A percentile compares a stretch with the other conserved stretches of the same genome.
Evolutionary conservation across 2,797 vertebrate genomes (phyloP).

Genomic region (Amblyraja radiata): DNA sequence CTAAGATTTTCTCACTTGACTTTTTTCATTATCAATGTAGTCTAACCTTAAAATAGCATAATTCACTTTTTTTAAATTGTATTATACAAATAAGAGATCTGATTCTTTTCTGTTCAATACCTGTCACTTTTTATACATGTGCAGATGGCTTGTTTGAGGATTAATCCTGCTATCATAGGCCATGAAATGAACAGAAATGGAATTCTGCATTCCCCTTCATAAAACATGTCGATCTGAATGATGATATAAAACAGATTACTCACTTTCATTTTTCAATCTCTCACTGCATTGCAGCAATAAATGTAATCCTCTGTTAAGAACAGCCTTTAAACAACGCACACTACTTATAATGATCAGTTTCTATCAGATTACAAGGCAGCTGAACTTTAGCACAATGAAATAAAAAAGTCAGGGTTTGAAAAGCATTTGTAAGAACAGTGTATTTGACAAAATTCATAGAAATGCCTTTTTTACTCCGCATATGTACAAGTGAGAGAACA

Average conservation of each 20-base stretch:
- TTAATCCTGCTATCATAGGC: constrained; percentile 33
- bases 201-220: constrained; percentile 17
- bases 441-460: neutral
- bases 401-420: neutral
- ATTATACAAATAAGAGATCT: neutral
- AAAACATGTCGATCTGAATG: constrained; percentile 31
- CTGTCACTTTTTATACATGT: constrained; percentile 5
- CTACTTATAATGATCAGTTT: neutral
- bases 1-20: neutral
- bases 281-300: constrained; percentile 13
- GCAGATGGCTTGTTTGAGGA: neutral
- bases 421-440: neutral
- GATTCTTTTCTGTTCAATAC: neutral
- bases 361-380: constrained; percentile 29
- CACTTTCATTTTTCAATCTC: constrained; percentile 14
- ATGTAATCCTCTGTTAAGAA: constrained; percentile 27
- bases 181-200: constrained; percentile 32
- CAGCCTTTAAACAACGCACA: constrained; percentile 8
- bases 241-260: constrained; percentile 33
- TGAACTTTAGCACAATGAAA: constrained; percentile 25
- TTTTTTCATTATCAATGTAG: neutral
- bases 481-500: neutral
- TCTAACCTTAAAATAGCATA: neutral
- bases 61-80: neutral
- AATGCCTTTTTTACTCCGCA: neutral